A percentile compares a stretch with the other conserved stretches of the same genome.
Evolutionary conservation across 2,888 invertebrate species (phyloP).

Genomic region (Dendrolimus pini): DNA sequence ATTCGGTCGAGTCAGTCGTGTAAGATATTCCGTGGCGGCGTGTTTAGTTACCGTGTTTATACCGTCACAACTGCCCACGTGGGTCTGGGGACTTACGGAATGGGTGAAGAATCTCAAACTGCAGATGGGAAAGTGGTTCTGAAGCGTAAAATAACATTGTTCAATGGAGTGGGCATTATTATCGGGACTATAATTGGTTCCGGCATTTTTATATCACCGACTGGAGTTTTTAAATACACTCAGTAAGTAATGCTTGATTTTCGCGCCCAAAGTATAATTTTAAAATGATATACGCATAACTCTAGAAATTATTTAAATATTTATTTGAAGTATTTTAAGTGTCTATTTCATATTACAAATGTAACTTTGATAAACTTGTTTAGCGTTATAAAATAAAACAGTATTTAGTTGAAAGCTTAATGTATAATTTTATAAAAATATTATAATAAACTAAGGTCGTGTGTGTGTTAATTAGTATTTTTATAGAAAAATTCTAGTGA

Average conservation of each 20-base stretch:
- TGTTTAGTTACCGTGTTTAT: slow-evolving; percentile 21
- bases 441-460: no score
- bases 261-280: slow-evolving; percentile 29
- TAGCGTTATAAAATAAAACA: no score
- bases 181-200: slow-evolving; percentile 93
- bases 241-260: slow-evolving; percentile 65
- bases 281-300: no score
- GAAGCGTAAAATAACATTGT: slow-evolving; percentile 88
- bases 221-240: slow-evolving; percentile 82
- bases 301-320: no score
- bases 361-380: no score
- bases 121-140: slow-evolving; percentile 79
- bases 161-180: slow-evolving; percentile 92
- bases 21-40: slow-evolving; percentile 39
- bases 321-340: no score
- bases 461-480: no score
- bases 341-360: no score
- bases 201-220: slow-evolving; percentile 95
- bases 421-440: no score
- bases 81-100: slow-evolving; percentile 57
- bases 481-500: no score
- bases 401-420: no score
- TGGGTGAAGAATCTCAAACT: slow-evolving; percentile 65
- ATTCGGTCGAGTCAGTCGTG: slow-evolving; percentile 62
- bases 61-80: slow-evolving; percentile 38